Evolutionary conservation across 2,797 vertebrate genomes (phyloP).

Genomic region (Amblyopsis hoosieri): DNA sequence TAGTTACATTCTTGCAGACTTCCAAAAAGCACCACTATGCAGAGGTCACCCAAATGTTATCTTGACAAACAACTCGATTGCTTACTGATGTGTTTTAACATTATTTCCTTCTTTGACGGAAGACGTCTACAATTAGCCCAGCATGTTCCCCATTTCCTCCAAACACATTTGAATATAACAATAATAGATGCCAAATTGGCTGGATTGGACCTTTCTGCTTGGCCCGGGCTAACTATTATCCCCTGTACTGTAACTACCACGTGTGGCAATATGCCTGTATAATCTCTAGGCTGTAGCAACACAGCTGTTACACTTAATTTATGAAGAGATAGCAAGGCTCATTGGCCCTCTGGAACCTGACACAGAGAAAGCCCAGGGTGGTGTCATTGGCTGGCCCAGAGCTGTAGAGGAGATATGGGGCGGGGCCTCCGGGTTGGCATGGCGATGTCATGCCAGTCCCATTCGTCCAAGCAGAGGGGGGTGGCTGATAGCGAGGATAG

Average conservation of each 20-base stretch:
- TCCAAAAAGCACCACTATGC: not conserved
- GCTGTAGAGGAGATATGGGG: not conserved
- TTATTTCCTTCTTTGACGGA: not conserved
- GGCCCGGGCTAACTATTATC: slow-evolving; percentile 62
- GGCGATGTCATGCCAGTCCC: not conserved
- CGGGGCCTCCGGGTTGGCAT: no score
- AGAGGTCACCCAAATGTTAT: slow-evolving; percentile 8
- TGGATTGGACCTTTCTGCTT: slow-evolving; percentile 58
- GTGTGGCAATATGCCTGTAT: slow-evolving; percentile 49
- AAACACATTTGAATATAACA: slow-evolving; percentile 30
- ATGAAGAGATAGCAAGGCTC: slow-evolving; percentile 45
- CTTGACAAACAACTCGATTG: not conserved
- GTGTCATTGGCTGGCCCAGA: not conserved
- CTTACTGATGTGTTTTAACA: not conserved
- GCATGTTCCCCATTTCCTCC: no score
- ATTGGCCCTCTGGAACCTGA: slow-evolving; percentile 33
- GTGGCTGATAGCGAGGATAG: slow-evolving; percentile 48
- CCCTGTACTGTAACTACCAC: slow-evolving; percentile 69
- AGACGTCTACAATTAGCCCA: slow-evolving; percentile 1
- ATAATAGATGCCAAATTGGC: slow-evolving; percentile 71
- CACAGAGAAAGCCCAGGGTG: not conserved
- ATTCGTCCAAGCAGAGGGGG: slow-evolving; percentile 19
- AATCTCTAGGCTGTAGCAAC: slow-evolving; percentile 61
- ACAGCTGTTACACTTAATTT: slow-evolving; percentile 67
- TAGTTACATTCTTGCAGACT: not conserved